phyloP scores from a whole-genome alignment of 2,797 vertebrate genomes.

The Melanotaenia pygmaea region DNA sequence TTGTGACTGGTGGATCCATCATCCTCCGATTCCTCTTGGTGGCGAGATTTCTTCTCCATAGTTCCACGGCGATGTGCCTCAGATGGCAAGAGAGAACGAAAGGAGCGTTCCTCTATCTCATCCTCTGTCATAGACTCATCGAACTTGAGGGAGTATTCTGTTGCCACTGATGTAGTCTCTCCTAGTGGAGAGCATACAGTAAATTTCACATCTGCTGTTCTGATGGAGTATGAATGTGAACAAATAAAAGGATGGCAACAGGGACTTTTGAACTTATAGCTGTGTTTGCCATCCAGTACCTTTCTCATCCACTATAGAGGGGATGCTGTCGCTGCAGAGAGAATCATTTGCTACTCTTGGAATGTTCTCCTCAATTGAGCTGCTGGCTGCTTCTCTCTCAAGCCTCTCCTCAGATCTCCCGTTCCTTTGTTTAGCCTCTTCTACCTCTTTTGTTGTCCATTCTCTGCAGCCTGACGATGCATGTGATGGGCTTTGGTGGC shows the following conservation, averaged over 20 bases:
- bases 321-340: slow-evolving; percentile 84
- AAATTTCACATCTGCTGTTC: neutral
- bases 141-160: slow-evolving; percentile 94
- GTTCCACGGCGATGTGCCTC: slow-evolving; percentile 94
- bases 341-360: slow-evolving; percentile 85
- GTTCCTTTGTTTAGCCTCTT: slow-evolving; percentile 58
- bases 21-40: slow-evolving; percentile 90
- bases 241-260: neutral
- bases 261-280: neutral
- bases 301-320: slow-evolving; percentile 88
- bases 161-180: slow-evolving; percentile 89
- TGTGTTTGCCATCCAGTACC: slow-evolving; percentile 73
- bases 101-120: slow-evolving; percentile 94
- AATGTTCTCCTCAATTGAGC: slow-evolving; percentile 88
- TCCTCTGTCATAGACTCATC: slow-evolving; percentile 97
- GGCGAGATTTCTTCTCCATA: slow-evolving; percentile 88
- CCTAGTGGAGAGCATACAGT: slow-evolving; percentile 35
- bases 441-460: slow-evolving; percentile 73
- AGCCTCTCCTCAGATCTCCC: slow-evolving; percentile 49
- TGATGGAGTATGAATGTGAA: neutral
- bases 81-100: slow-evolving; percentile 94
- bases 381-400: slow-evolving; percentile 76
- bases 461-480: slow-evolving; percentile 66
- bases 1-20: slow-evolving; percentile 81
- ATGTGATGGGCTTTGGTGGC: slow-evolving; percentile 81